phyloP scores from a whole-genome alignment of 2,113 vertebrate genomes.

The Mastomys natalensis region DNA sequence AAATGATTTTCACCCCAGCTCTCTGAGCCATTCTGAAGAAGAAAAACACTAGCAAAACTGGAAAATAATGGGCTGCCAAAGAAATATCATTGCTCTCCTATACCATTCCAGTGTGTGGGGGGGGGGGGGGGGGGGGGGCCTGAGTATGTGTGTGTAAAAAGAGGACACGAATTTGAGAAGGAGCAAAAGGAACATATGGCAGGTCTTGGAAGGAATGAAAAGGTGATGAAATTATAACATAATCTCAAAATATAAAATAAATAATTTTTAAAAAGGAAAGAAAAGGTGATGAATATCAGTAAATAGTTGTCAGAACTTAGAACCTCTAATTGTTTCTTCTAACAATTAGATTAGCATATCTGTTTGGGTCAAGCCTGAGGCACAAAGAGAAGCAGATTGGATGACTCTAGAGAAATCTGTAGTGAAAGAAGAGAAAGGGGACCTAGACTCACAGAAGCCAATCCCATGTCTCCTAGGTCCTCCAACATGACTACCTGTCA shows the following conservation, averaged over 20 bases:
- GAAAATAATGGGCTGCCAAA: background rate
- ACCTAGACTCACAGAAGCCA: background rate
- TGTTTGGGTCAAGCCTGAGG: background rate
- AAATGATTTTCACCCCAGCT: constrained; percentile 12
- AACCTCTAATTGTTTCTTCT: too few relatives aligned
- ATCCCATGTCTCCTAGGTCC: background rate
- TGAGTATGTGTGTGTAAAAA: background rate
- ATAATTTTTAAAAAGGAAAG: background rate
- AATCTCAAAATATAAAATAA: background rate
- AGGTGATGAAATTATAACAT: background rate
- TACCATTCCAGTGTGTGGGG: background rate
- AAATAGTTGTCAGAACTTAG: background rate
- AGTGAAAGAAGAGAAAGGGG: background rate
- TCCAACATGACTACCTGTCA: background rate
- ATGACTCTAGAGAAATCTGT: background rate
- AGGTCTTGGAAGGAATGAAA: background rate
- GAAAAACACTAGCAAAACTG: constrained; percentile 35
- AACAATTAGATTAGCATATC: background rate
- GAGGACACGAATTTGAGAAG: background rate
- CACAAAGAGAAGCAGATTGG: background rate
- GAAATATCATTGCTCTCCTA: background rate
- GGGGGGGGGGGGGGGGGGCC: too few relatives aligned
- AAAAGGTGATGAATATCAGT: background rate
- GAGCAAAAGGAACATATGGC: background rate
- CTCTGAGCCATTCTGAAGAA: constrained; percentile 19